Evolutionary conservation across 2,888 invertebrate genomes (phyloP), one percentile per base, ranked within the genome.

Genomic region (Tipula unca): DNA sequence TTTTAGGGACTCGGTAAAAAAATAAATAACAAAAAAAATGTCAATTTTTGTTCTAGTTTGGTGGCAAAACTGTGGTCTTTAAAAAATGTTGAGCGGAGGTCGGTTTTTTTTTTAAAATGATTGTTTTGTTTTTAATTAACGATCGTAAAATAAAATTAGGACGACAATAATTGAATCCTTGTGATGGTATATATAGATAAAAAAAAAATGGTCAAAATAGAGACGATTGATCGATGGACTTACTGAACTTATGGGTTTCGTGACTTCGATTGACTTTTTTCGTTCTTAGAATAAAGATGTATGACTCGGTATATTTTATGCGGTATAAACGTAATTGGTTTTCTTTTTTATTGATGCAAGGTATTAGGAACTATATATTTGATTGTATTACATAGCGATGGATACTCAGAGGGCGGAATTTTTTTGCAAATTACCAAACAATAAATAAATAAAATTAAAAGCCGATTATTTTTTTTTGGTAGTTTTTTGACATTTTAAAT

Each of bases 201-300:
- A 69, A 25, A 69, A 69, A 69, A 69, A 69, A 69, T 69, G 69
- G 69, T 69, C 69, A 25, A 69, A 69, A 69, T 25, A 69, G 10
- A 17, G 48, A 48, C 48, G 48, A 54, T 54, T 5, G 17, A 6
- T 17, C 20, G 69, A 69, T 69, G 69, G 69, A 69, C 69, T 69
- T 25, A 54, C 48, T 48, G n/a, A 1, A 14, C 69, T 6, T 69
- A n/a, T n/a, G n/a, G n/a, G n/a, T n/a, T n/a, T n/a, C n/a, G n/a
- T n/a, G n/a, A n/a, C n/a, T n/a, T n/a, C n/a, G n/a, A n/a, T 69
- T 69, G 69, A 69, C 69, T 69, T 25, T 69, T 69, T 69, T 69
- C 25, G 20, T 69, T 69, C 69, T 69, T 69, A 69, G 69, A 69
- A 69, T 13, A 1, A 4, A 69, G 69, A 69, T 69, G 39, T 10